These are phyloP conservation scores for Chirona hameri DNA, from an alignment of 2,888 invertebrate genomes.

Conservation along the genomic window DNA sequence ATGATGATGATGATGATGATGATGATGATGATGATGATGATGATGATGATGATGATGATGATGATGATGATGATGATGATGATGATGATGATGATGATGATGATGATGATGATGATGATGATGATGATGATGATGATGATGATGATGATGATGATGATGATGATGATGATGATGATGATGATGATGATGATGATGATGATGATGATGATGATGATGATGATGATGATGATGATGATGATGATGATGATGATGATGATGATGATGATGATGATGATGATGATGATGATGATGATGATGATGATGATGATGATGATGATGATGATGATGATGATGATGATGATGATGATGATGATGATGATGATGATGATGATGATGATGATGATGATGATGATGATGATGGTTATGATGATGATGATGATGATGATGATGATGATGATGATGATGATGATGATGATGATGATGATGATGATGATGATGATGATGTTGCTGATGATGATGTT, in stretches of 20 bases:
- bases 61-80: not conserved
- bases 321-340: conserved; percentile 22
- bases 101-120: conserved; percentile 22
- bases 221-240: conserved; percentile 12
- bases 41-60: conserved; percentile 22
- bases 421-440: conserved; percentile 22
- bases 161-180: conserved; percentile 11
- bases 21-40: not conserved
- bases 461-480: no score
- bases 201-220: conserved; percentile 22
- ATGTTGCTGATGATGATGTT: no score
- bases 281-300: conserved; percentile 22
- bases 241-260: conserved; percentile 22
- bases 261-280: conserved; percentile 22
- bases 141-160: conserved; percentile 22
- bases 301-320: conserved; percentile 22
- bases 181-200: conserved; percentile 22
- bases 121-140: conserved; percentile 22
- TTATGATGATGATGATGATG: no score
- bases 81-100: conserved; percentile 22
- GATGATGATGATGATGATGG: no score
- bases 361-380: conserved; percentile 22
- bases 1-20: not conserved
- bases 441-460: conserved; percentile 8
- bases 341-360: conserved; percentile 22